Percentiles rank a stretch among this genome's conserved stretches.
Conservation (phyloP, 2,113 vertebrate genomes). For the Dolichallabes microphthalmus region DNA sequence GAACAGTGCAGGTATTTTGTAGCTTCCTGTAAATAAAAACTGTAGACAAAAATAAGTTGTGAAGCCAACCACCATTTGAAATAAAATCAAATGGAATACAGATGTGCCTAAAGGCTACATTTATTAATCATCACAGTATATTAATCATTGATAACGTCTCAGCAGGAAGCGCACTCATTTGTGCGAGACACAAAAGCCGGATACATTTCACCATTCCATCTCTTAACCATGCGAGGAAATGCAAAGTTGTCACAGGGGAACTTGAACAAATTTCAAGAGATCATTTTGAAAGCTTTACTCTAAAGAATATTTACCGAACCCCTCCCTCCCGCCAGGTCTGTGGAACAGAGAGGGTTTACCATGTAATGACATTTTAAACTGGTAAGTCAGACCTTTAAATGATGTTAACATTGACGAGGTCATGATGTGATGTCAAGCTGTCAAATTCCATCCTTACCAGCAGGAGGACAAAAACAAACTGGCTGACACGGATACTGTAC, state of each 20-base stretch:
- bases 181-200: background rate
- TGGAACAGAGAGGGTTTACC: background rate
- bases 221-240: background rate
- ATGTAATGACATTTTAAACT: background rate
- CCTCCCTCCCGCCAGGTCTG: background rate
- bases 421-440: background rate
- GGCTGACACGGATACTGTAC: background rate
- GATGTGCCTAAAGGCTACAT: background rate
- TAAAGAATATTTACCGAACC: background rate
- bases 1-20: background rate
- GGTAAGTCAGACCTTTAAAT: background rate
- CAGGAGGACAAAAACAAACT: background rate
- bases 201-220: background rate
- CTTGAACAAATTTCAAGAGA: background rate
- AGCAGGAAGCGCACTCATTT: background rate
- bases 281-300: background rate
- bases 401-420: background rate
- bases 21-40: background rate
- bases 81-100: background rate
- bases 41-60: background rate
- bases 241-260: background rate
- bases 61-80: background rate
- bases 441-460: background rate
- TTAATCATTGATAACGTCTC: background rate
- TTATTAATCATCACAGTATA: background rate